Percentiles rank a stretch among this genome's conserved stretches.
These are phyloP conservation scores for Nebria ingens DNA, from an alignment of 1,140 invertebrate species.

Conservation along the genomic window DNA sequence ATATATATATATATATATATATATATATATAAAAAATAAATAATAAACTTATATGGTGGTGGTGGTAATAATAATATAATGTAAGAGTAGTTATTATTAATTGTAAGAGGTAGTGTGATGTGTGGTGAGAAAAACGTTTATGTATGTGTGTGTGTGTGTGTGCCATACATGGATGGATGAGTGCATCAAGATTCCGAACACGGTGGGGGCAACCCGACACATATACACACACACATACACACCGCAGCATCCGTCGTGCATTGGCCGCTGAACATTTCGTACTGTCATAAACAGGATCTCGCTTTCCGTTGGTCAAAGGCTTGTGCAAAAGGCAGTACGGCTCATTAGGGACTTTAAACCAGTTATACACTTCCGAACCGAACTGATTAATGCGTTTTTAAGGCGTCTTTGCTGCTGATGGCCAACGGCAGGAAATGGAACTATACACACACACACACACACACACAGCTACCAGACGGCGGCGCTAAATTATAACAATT, in stretches of 20 bases:
- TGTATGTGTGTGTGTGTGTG: slow-evolving; percentile 6
- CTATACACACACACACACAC: no score
- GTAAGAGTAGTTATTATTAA: no score
- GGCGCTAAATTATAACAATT: no score
- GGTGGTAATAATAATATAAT: no score
- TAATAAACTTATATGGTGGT: no score
- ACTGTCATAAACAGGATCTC: background rate
- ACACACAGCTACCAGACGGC: no score
- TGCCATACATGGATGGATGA: background rate
- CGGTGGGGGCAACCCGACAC: background rate
- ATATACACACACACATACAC: slow-evolving; percentile 2
- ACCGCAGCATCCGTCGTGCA: background rate
- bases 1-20: no score
- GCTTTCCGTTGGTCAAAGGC: background rate
- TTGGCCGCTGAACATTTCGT: background rate
- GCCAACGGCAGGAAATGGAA: no score
- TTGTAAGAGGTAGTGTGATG: no score
- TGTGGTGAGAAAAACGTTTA: background rate
- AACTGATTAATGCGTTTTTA: slow-evolving; percentile 7
- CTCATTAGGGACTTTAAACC: slow-evolving; percentile 4
- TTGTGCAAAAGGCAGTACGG: background rate
- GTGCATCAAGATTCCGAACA: background rate
- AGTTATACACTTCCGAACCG: background rate
- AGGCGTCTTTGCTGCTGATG: no score
- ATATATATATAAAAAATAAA: no score